phyloP scores from a whole-genome alignment of 2,113 vertebrate genomes.

The Orcinus orca region DNA sequence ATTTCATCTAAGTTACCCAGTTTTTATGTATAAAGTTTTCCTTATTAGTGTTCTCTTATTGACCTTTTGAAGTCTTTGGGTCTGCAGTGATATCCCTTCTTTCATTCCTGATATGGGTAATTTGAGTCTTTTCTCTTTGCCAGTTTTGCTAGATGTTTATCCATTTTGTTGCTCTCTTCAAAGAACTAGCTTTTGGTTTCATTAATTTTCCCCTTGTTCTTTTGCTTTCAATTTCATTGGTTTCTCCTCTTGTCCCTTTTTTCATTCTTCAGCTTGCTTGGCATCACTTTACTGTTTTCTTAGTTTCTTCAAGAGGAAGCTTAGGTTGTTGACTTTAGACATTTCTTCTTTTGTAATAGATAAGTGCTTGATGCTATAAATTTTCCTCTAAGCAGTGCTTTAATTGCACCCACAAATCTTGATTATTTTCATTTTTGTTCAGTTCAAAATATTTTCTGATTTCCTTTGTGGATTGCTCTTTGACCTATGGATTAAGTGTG shows the following conservation, averaged over 20 bases:
- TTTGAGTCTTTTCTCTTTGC: background rate
- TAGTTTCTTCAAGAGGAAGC: background rate
- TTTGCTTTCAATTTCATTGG: background rate
- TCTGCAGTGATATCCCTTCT: background rate
- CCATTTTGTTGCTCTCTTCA: slow-evolving; percentile 33
- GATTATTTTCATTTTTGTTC: background rate
- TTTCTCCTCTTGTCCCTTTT: background rate
- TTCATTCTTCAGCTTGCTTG: background rate
- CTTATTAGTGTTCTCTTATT: background rate
- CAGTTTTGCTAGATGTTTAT: background rate
- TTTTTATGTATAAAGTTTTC: background rate
- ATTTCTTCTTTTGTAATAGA: background rate
- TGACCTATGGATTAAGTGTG: background rate
- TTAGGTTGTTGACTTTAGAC: background rate
- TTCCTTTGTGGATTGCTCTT: background rate
- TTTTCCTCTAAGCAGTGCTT: background rate
- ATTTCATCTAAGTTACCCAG: background rate
- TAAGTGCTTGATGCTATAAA: background rate
- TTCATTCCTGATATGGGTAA: background rate
- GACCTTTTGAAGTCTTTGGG: background rate
- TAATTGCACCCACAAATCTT: background rate
- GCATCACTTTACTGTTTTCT: background rate
- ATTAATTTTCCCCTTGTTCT: background rate
- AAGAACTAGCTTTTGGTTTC: background rate
- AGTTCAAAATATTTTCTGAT: slow-evolving; percentile 30